Evolutionary conservation across 2,113 vertebrate genomes (phyloP), one percentile per base, ranked within the genome.

Genomic region (Procavia capensis): DNA sequence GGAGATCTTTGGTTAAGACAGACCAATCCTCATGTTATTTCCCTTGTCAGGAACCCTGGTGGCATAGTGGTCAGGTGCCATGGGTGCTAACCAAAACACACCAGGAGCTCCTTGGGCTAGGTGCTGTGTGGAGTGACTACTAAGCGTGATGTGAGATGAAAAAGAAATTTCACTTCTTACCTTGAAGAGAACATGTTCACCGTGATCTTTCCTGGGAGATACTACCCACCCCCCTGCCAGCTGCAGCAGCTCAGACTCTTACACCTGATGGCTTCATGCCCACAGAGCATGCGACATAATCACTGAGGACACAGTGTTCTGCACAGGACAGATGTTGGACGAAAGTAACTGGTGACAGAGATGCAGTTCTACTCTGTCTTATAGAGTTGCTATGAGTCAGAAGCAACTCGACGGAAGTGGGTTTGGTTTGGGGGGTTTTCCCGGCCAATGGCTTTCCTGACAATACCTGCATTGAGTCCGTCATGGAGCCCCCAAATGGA

Each of bases 71-170:
- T n/a, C n/a, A n/a, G n/a, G n/a, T n/a, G n/a, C n/a, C n/a, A n/a
- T n/a, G n/a, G n/a, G n/a, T n/a, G n/a, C n/a, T n/a, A n/a, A n/a
- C n/a, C n/a, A n/a, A n/a, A n/a, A n/a, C n/a, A n/a, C n/a, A n/a
- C n/a, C n/a, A n/a, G n/a, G n/a, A n/a, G n/a, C n/a, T n/a, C n/a
- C n/a, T n/a, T n/a, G 81, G 59, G 54, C 36, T 78, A 74, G 70
- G 68, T 85, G 41, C 76, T 59, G 5, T 64, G 24, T 75, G 72
- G 36, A 85, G 72, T 43, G 78, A 45, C 41, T 94, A 95, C 50
- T 83, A 93, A 70, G 83, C 80, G 64, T 88, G 79, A 90, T 75
- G 64, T 68, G 39, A 91, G 47, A 80, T 80, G 74, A 83, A 97
- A n/a, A 95, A 95, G n/a, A 85, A 81, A 95, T 91, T 85, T 45